Evolutionary conservation across 37 sponge, comb jelly and placozoan genomes (phyloP), one percentile per base, ranked within the genome.

Genomic region (Cliona cf. orientalis): DNA sequence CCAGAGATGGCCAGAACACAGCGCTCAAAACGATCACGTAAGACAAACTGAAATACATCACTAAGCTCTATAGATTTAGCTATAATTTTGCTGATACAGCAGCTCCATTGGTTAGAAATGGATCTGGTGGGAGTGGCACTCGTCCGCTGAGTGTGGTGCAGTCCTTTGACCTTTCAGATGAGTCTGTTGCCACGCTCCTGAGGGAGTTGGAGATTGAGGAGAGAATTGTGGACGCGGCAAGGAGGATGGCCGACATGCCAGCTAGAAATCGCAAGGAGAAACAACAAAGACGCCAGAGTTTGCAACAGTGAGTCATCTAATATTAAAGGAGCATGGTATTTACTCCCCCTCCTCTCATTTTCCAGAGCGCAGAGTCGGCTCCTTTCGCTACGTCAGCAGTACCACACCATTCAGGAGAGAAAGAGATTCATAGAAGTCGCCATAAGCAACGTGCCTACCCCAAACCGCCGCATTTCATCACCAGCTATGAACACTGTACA

Each of bases 131-230:
- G n/a, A n/a, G n/a, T n/a, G n/a, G n/a, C n/a, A n/a, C n/a, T n/a
- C n/a, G n/a, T n/a, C n/a, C n/a, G n/a, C n/a, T n/a, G 55, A 11
- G 17, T 19, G 55, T 19, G 11, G 64, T n/a, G 6, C 22, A 62
- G 28, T 62, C 69, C 9, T 6, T 23, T 9, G 46, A 44, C 31
- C 9, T 11, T 1, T 58, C 82, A 31, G 69, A 84, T 57, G 71
- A 76, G 2, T 36, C 46, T 31, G n/a, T 84, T 11, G 32, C 42
- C 1, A 25, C 31, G 0, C 37, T 84, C 58, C 42, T 38, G 34
- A 76, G 66, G 44, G 76, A 76, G 57, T 17, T 84, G 58, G 76
- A 75, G 21, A 46, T 76, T 46, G 85, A 75, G 42, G 77, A 84
- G 43, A 42, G 77, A 12, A 84, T 84, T 32, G 63, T 84, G 40